These are phyloP conservation scores for Endotricha flammealis DNA, from an alignment of 2,888 invertebrate species.

Conservation along the genomic window DNA sequence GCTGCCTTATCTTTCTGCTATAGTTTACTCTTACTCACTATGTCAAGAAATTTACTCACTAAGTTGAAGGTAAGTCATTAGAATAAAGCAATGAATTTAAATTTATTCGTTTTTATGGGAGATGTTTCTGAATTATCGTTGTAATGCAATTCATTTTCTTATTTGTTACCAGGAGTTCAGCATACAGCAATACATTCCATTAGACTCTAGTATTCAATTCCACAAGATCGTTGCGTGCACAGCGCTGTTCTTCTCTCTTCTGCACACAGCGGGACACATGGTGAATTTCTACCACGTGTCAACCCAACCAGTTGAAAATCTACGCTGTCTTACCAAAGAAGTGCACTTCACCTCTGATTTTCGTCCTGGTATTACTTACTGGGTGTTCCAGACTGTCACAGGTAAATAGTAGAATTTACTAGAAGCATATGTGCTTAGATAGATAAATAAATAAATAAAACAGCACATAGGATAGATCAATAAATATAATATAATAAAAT, in stretches of 20 bases:
- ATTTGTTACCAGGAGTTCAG: slow-evolving; percentile 83
- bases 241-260: slow-evolving; percentile 92
- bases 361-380: slow-evolving; percentile 94
- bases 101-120: neutral
- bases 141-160: neutral
- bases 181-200: slow-evolving; percentile 94
- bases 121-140: too few species aligned
- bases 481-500: too few species aligned
- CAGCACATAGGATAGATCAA: too few species aligned
- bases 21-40: slow-evolving; percentile 92
- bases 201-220: slow-evolving; percentile 97
- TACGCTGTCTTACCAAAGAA: slow-evolving; percentile 94
- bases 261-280: slow-evolving; percentile 96
- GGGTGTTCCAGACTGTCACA: slow-evolving; percentile 96
- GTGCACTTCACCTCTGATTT: slow-evolving; percentile 96
- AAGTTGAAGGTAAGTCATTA: slow-evolving; percentile 83
- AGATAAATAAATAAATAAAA: too few species aligned
- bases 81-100: neutral
- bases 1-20: slow-evolving; percentile 97
- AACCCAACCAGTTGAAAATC: slow-evolving; percentile 94
- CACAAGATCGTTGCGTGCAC: slow-evolving; percentile 98
- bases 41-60: slow-evolving; percentile 94
- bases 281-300: slow-evolving; percentile 99
- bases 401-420: slow-evolving; percentile 80
- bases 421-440: too few species aligned